Evolutionary conservation across 2,888 invertebrate species (phyloP), one percentile per base, ranked within the genome.

Genomic region (Trichogramma evanescens): DNA sequence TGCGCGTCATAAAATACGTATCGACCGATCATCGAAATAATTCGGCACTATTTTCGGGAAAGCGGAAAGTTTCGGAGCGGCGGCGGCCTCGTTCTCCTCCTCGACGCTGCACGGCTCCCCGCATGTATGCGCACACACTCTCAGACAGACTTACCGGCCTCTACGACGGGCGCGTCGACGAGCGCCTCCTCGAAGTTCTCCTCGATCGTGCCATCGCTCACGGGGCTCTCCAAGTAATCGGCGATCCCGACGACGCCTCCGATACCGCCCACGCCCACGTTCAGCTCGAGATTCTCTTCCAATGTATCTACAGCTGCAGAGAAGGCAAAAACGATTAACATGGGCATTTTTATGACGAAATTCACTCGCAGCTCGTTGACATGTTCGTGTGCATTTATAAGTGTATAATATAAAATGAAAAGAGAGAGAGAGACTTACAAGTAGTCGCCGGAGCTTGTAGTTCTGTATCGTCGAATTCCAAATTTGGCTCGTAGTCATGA

Each of bases 391-490:
- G 26, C 26, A 26, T n/a, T n/a, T 3, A 26, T 26, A 26, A 26
- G 26, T 26, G 26, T n/a, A 46, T 38, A 3, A 42, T 13, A 42
- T 1, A 44, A 49, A 54, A 40, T 9, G n/a, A 45, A 45, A 2
- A n/a, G 48, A 51, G 53, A n/a, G 41, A 54, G 43, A 38, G 38
- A 58, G 50, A 52, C 80, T 83, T 82, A 89, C 91, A 88, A 76
- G 87, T 82, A 68, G 86, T 84, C 59, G 85, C 82, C 54, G 86
- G 82, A 60, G 86, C 82, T 71, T 88, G 86, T 61, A 93, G 79
- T 80, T 96, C 96, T 9, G 93, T 91, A 79, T 96, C 96, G 81
- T 97, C 96, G 81, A 96, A 96, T 79, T 96, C 95, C 75, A 96
- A 82, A 80, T 93, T 91, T 9, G 95, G 95, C 78, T 97, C 96